A percentile compares a stretch with the other conserved stretches of the same genome.
Evolutionary conservation across 2,113 vertebrate genomes (phyloP).

Genomic region (Pan paniscus): DNA sequence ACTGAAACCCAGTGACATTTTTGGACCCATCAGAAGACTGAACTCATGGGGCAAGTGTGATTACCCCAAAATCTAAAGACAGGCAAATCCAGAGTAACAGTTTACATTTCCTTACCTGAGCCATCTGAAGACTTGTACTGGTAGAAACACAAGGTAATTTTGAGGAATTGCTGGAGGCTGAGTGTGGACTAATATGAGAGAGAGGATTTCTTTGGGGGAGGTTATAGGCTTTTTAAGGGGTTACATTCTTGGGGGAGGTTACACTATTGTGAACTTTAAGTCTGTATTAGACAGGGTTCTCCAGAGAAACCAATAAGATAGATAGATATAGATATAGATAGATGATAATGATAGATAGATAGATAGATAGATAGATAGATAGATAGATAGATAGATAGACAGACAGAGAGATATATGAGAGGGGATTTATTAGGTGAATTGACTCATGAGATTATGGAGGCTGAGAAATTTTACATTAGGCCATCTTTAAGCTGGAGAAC

Average conservation of each 20-base stretch:
- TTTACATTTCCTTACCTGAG: neutral
- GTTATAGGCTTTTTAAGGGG: too few relatives aligned
- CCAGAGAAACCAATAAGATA: neutral
- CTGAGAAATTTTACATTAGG: neutral
- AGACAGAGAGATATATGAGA: neutral
- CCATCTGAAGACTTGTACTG: neutral
- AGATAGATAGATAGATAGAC: neutral
- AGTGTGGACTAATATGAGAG: neutral
- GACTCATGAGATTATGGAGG: neutral
- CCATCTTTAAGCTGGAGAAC: neutral
- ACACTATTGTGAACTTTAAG: neutral
- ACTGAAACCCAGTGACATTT: neutral
- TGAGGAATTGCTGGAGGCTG: neutral
- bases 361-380: neutral
- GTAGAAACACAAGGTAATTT: neutral
- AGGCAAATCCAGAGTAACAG: neutral
- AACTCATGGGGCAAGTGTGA: neutral
- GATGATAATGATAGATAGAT: too few relatives aligned
- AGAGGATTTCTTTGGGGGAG: neutral
- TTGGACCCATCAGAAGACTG: neutral
- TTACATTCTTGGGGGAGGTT: neutral
- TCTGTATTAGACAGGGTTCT: neutral
- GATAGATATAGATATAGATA: neutral
- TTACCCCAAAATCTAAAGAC: neutral
- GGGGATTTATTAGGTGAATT: neutral